Conservation (phyloP, 1,140 invertebrate genomes). For the Holotrichia oblita region DNA sequence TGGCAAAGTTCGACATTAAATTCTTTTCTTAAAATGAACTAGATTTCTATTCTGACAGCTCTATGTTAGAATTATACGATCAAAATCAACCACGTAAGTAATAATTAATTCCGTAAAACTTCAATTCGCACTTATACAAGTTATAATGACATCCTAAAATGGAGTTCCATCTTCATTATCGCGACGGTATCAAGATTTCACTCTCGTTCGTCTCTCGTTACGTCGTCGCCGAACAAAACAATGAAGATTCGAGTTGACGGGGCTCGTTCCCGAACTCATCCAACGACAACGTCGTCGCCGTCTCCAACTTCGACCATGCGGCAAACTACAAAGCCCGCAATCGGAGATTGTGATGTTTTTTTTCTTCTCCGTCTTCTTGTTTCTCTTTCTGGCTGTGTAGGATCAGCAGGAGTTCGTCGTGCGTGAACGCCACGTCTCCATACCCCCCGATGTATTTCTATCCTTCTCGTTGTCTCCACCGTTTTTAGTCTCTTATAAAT, state of each 20-base stretch:
- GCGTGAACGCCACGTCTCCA: conserved; percentile 28
- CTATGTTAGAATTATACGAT: no score
- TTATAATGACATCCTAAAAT: neutral
- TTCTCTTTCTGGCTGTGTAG: conserved; percentile 9
- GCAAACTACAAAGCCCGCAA: conserved; percentile 27
- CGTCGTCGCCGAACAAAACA: conserved; percentile 23
- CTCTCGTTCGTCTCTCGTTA: conserved; percentile 28
- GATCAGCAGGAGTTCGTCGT: neutral
- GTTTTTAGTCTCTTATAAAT: neutral
- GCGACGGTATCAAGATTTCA: neutral
- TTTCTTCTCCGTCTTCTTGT: no score
- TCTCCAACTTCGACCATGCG: neutral
- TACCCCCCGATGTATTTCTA: conserved; percentile 21
- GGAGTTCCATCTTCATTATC: neutral
- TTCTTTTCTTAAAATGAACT: no score
- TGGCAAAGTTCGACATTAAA: no score
- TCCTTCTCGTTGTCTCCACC: neutral
- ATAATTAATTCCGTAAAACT: no score
- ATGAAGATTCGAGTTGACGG: conserved; percentile 6
- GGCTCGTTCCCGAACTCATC: neutral
- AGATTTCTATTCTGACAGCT: no score
- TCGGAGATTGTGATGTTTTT: conserved; percentile 22
- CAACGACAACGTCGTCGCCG: conserved; percentile 1
- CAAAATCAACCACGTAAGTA: no score
- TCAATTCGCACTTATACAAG: no score